Conservation (phyloP, 2,888 invertebrate genomes). For the Heterodera filipjevi region DNA sequence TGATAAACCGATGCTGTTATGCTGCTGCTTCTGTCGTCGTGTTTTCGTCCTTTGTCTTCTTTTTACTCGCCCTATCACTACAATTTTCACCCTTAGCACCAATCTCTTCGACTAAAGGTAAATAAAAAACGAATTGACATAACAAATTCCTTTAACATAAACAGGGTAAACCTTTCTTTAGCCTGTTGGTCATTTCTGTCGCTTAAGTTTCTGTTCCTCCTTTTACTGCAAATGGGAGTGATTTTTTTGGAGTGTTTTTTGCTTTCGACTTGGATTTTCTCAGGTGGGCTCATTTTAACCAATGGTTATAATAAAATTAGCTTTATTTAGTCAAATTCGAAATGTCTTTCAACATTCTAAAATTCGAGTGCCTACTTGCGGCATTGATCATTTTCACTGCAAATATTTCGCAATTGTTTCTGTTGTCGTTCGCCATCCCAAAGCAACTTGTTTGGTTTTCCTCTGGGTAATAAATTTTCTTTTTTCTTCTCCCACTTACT, state of each 20-base stretch:
- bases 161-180: background rate
- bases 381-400: background rate
- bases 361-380: slow-evolving; percentile 3
- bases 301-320: background rate
- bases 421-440: background rate
- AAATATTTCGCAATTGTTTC: background rate
- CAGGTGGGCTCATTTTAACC: background rate
- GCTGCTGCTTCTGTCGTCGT: background rate
- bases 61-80: background rate
- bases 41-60: background rate
- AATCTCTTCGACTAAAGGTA: background rate
- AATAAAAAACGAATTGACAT: background rate
- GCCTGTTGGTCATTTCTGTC: slow-evolving; percentile 6
- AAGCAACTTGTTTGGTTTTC: background rate
- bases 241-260: background rate
- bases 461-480: background rate
- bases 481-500: background rate
- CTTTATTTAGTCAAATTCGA: background rate
- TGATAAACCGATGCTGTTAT: slow-evolving; percentile 5
- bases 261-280: slow-evolving; percentile 20
- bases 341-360: background rate
- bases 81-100: background rate
- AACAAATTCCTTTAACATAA: no score
- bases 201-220: background rate
- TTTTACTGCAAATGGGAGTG: background rate